A percentile compares a stretch with the other conserved stretches of the same genome.
Conservation (phyloP, 2,888 invertebrate genomes). For the Lordiphosa andalusiaca region DNA sequence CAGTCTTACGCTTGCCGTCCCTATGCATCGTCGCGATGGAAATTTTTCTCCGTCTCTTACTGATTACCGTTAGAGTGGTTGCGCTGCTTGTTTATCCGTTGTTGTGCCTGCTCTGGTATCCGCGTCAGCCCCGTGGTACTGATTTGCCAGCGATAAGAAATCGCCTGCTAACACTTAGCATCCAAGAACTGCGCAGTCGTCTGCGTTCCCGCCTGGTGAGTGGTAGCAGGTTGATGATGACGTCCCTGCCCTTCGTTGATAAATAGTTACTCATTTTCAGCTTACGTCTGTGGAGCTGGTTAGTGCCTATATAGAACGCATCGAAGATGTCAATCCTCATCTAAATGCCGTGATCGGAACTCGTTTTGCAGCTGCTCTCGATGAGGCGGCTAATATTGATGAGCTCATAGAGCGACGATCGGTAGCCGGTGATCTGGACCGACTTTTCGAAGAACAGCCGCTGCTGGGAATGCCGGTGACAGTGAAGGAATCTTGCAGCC, state of each 20-base stretch:
- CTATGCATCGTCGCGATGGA: slow-evolving; percentile 51
- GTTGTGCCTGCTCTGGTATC: slow-evolving; percentile 12
- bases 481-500: slow-evolving; percentile 88
- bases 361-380: slow-evolving; percentile 84
- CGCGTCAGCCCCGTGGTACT: background rate
- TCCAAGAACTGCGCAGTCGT: slow-evolving; percentile 52
- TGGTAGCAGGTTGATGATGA: background rate
- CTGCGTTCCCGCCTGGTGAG: slow-evolving; percentile 65
- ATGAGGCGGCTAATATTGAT: slow-evolving; percentile 85
- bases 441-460: slow-evolving; percentile 82
- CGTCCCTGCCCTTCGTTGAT: no score
- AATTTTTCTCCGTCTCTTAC: slow-evolving; percentile 55
- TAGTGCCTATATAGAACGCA: slow-evolving; percentile 83
- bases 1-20: slow-evolving; percentile 8
- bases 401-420: slow-evolving; percentile 48
- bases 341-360: slow-evolving; percentile 87
- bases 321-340: slow-evolving; percentile 84
- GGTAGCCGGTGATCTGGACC: slow-evolving; percentile 35
- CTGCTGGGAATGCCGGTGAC: slow-evolving; percentile 91
- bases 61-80: slow-evolving; percentile 46
- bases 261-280: slow-evolving; percentile 77
- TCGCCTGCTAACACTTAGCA: slow-evolving; percentile 48
- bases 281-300: slow-evolving; percentile 84
- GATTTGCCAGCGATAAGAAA: slow-evolving; percentile 54
- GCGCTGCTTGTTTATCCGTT: slow-evolving; percentile 28